Base-by-base conservation (phyloP, 2,797 vertebrate genomes). In the Mormyrops boulengeri region DNA sequence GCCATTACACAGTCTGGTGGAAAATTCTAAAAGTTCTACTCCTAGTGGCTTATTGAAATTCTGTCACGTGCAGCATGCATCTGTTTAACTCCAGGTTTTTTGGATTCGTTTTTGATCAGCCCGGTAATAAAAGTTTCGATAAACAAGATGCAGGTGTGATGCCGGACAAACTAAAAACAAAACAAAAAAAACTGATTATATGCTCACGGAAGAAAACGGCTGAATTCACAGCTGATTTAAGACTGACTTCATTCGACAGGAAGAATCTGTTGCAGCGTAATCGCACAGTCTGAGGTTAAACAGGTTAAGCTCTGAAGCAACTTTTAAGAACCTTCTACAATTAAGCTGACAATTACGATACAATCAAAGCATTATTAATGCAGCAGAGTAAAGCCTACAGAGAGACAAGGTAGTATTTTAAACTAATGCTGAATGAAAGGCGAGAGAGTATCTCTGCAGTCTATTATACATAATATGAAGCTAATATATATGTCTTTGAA, bases 281-380 rank as follows among this genome's bases (percentile, higher is more conserved):
- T 60, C 86, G 85, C 90, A 82, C 89, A 90, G 87, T 88, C 77
- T 88, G 90, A 86, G 88, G 89, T 90, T 89, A 90, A 89, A 82
- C 12, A 34, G 88, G 53, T 73, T 88, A 60, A 89, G 77, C 55
- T 91, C 91, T 57, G 57, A 90, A 80, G 57, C 73, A 88, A 90
- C 89, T 92, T 90, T 19, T 41, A 34, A 50, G 52, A 53, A 87
- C 5, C 26, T n/a, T 52, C 85, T 55, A 53, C 44, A 85, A 44
- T 47, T 80, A 80, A 7, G 41, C 73, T 44, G 73, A 80, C 41
- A 80, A 80, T 85, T 85, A 52, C n/a, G 22, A 30, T 85, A 52
- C 82, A 22, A 82, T 49, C 88, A 55, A 8, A 77, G 85, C 50
- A 85, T 26, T 85, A 50, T 85, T 52, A 52, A 26, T 44, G 82